A percentile compares a stretch with the other conserved stretches of the same genome.
Evolutionary conservation across 2,797 vertebrate species (phyloP).

Genomic region (Rhinophrynus dorsalis): DNA sequence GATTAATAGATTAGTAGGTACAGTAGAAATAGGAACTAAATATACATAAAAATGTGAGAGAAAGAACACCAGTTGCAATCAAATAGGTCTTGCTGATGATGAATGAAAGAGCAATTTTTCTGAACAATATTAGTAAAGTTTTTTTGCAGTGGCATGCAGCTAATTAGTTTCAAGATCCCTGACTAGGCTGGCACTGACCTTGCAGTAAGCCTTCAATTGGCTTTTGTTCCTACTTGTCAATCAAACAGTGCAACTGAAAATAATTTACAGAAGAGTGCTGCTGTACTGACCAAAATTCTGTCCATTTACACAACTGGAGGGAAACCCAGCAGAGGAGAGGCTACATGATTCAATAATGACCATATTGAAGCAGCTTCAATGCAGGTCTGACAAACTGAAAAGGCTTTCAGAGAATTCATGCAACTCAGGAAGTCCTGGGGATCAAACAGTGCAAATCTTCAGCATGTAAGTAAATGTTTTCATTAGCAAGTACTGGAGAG

Average conservation of each 20-base stretch:
- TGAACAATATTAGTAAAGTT: no score
- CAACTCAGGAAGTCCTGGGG: slow-evolving; percentile 4
- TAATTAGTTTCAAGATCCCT: background rate
- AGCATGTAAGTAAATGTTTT: slow-evolving; percentile 25
- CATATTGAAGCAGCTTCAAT: background rate
- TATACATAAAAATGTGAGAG: no score
- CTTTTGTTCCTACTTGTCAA: background rate
- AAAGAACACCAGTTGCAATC: no score
- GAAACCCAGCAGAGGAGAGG: background rate
- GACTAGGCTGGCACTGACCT: background rate
- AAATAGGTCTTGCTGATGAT: no score
- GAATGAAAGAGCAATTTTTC: no score
- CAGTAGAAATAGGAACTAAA: no score
- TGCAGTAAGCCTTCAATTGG: background rate
- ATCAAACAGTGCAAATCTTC: background rate
- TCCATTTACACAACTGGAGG: background rate
- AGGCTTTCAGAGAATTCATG: background rate
- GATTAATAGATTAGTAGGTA: no score
- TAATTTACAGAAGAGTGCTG: slow-evolving; percentile 1
- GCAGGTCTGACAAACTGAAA: background rate
- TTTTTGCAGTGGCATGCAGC: no score
- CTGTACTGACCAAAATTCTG: background rate
- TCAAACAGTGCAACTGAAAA: background rate
- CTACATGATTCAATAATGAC: background rate
- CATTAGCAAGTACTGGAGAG: slow-evolving; percentile 1